These are phyloP conservation scores for Crotalus helleri DNA, from an alignment of 2,113 vertebrate genomes.

Conservation along the genomic window DNA sequence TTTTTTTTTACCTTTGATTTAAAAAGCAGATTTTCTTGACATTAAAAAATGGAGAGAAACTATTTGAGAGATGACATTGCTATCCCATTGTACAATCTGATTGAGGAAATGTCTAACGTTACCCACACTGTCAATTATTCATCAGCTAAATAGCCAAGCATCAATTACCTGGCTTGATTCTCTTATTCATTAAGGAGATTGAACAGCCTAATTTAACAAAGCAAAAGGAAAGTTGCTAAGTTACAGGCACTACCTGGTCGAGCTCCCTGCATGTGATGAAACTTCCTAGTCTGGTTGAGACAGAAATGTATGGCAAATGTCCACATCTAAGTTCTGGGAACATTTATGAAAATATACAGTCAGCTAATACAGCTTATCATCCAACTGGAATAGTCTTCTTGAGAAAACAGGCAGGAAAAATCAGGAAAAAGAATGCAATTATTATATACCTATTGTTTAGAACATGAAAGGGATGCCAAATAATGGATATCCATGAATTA, in stretches of 20 bases:
- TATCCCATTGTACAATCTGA: conserved; percentile 83
- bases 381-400: not conserved
- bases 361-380: not conserved
- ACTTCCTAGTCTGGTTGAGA: not conserved
- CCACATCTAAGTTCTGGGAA: not conserved
- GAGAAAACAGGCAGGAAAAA: not conserved
- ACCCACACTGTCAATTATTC: conserved; percentile 94
- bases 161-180: conserved; percentile 91
- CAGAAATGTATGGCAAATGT: accelerated
- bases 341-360: not conserved
- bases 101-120: conserved; percentile 82
- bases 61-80: conserved; percentile 60
- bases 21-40: conserved; percentile 46
- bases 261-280: not conserved
- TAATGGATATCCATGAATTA: not conserved
- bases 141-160: conserved; percentile 84
- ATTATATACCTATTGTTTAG: not conserved
- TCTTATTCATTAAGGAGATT: conserved; percentile 96
- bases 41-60: conserved; percentile 38
- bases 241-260: conserved; percentile 65
- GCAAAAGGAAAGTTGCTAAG: conserved; percentile 73
- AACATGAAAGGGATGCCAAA: not conserved
- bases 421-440: not conserved
- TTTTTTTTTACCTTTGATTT: not conserved
- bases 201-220: conserved; percentile 75